Percentiles rank a stretch among this genome's conserved stretches.
phyloP scores from a whole-genome alignment of 1,140 invertebrate genomes.

The Procambarus virginalis region DNA sequence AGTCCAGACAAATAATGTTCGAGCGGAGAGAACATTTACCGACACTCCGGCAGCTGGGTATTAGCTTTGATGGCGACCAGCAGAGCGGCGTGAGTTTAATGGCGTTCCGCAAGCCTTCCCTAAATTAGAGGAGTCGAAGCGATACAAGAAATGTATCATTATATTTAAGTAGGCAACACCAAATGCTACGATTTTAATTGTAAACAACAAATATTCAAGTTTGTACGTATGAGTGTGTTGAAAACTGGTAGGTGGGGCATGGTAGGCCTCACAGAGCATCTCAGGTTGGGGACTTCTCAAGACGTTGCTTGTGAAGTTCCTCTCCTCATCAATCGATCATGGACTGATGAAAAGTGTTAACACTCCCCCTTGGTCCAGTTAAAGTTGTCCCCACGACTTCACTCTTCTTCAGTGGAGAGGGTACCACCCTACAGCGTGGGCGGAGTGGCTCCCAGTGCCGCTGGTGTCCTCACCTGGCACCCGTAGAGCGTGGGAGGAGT shows the following conservation, averaged over 20 bases:
- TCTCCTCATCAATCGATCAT: no score
- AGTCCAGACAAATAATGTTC: conserved; percentile 21
- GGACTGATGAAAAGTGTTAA: no score
- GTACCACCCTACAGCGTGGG: background rate
- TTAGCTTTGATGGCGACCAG: conserved; percentile 21
- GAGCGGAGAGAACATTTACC: conserved; percentile 33
- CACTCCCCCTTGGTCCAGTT: no score
- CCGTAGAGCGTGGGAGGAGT: background rate
- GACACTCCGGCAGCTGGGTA: conserved; percentile 20
- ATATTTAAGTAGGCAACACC: conserved; percentile 27
- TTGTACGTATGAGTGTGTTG: no score
- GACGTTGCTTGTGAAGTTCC: no score
- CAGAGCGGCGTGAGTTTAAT: conserved; percentile 28
- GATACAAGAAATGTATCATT: conserved; percentile 42
- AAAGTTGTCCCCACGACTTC: no score
- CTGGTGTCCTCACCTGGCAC: background rate
- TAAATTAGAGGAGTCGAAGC: conserved; percentile 27
- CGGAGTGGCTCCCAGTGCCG: background rate
- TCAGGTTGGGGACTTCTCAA: no score
- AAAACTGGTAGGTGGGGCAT: no score
- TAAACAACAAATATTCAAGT: background rate
- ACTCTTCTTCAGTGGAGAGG: no score
- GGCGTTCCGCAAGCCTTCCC: conserved; percentile 10
- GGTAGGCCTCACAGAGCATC: no score
- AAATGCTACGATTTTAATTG: conserved; percentile 20